These are phyloP conservation scores for Iphiclides podalirius DNA, from an alignment of 2,888 invertebrate genomes.

Conservation along the genomic window DNA sequence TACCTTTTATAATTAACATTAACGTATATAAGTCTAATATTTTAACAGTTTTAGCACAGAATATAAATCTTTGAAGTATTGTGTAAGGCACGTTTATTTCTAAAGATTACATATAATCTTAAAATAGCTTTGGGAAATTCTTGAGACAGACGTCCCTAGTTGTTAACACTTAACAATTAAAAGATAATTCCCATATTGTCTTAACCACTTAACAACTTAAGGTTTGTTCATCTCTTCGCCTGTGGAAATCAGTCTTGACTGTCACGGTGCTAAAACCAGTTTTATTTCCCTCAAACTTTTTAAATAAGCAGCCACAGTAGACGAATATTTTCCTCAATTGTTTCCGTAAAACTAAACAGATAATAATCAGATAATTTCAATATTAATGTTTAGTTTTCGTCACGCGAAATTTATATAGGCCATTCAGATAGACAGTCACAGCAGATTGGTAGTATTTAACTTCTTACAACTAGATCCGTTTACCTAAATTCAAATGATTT, in stretches of 20 bases:
- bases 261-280: background rate
- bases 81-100: slow-evolving; percentile 21
- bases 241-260: slow-evolving; percentile 20
- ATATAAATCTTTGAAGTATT: slow-evolving; percentile 19
- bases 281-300: background rate
- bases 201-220: slow-evolving; percentile 1
- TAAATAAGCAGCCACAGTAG: background rate
- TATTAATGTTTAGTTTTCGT: too few relatives aligned
- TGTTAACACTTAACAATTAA: slow-evolving; percentile 4
- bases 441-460: too few relatives aligned
- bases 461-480: too few relatives aligned
- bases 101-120: slow-evolving; percentile 13
- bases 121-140: slow-evolving; percentile 21
- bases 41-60: slow-evolving; percentile 20
- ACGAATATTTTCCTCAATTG: background rate
- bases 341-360: too few relatives aligned
- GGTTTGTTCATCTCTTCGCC: background rate
- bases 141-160: slow-evolving; percentile 12
- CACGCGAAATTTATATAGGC: too few relatives aligned
- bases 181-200: slow-evolving; percentile 18
- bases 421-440: too few relatives aligned
- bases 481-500: too few relatives aligned
- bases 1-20: slow-evolving; percentile 11
- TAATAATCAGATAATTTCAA: too few relatives aligned
- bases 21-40: slow-evolving; percentile 16